Evolutionary conservation across 53 echinoderm and acorn worm genomes (phyloP).

Genomic region (Pentamera pediparva): DNA sequence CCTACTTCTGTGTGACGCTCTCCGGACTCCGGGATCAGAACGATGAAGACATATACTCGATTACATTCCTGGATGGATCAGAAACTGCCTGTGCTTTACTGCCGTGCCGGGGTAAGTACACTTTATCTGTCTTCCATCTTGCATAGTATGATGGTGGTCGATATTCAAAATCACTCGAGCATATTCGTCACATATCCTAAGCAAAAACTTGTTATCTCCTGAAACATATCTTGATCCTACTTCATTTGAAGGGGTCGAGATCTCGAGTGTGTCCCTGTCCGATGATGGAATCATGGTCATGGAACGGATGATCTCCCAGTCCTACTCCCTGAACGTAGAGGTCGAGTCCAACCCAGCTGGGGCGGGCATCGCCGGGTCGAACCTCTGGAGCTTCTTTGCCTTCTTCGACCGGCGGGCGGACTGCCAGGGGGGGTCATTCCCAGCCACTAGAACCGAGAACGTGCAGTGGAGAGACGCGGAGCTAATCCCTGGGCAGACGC

Average conservation of each 20-base stretch:
- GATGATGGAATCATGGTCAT: not conserved
- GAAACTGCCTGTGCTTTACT: constrained; percentile 9
- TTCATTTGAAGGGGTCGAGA: constrained; percentile 12
- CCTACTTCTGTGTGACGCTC: constrained; percentile 7
- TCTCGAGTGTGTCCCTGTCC: not conserved
- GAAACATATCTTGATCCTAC: not conserved
- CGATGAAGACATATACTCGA: no score
- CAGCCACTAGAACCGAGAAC: not conserved
- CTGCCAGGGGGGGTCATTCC: not conserved
- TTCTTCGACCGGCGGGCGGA: constrained; percentile 6
- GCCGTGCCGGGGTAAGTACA: constrained; percentile 9
- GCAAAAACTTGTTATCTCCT: not conserved
- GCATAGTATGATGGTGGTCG: not conserved
- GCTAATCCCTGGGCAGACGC: not conserved
- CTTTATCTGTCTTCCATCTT: no score
- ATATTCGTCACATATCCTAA: not conserved
- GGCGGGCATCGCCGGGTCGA: not conserved
- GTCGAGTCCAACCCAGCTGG: not conserved
- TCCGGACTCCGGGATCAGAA: not conserved
- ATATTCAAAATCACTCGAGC: not conserved
- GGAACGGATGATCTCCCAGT: not conserved
- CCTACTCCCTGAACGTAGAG: not conserved
- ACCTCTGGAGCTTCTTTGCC: not conserved
- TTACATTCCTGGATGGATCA: not conserved
- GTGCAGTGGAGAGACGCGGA: no score